Evolutionary conservation across 2,888 invertebrate species (phyloP).

Genomic region (Netelia melanura): DNA sequence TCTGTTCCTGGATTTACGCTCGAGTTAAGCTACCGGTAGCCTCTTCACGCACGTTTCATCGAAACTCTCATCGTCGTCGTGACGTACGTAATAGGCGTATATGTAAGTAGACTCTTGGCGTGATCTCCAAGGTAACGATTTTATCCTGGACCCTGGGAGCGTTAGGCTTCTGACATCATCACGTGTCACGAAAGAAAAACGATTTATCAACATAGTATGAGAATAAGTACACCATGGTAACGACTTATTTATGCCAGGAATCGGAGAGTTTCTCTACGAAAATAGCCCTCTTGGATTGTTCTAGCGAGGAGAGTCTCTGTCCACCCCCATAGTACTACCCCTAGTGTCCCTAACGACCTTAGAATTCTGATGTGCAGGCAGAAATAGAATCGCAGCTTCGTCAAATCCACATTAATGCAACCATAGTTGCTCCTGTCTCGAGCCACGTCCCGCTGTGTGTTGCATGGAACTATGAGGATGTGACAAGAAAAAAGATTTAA

Average conservation of each 20-base stretch:
- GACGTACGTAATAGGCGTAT: slow-evolving; percentile 27
- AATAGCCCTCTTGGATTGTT: slow-evolving; percentile 17
- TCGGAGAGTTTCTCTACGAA: background rate
- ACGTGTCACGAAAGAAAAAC: slow-evolving; percentile 67
- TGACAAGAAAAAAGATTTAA: slow-evolving; percentile 24
- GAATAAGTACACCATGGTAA: slow-evolving; percentile 71
- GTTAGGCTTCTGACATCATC: slow-evolving; percentile 11
- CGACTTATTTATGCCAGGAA: slow-evolving; percentile 81
- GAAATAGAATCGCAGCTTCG: background rate
- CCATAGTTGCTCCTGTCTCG: slow-evolving; percentile 3
- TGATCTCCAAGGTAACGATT: background rate
- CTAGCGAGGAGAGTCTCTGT: slow-evolving; percentile 40
- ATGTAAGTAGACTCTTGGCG: slow-evolving; percentile 7
- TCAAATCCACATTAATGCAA: slow-evolving; percentile 49
- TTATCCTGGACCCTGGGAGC: background rate
- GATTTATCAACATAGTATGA: slow-evolving; percentile 81
- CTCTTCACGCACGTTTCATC: slow-evolving; percentile 75
- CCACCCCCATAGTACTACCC: slow-evolving; percentile 58
- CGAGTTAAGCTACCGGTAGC: slow-evolving; percentile 76
- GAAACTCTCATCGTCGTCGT: slow-evolving; percentile 35
- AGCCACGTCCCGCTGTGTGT: slow-evolving; percentile 23
- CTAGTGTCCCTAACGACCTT: slow-evolving; percentile 75
- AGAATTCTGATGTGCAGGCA: slow-evolving; percentile 68
- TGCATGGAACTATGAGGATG: background rate
- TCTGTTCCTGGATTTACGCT: slow-evolving; percentile 70